These are phyloP conservation scores for Tragelaphus scriptus DNA, from an alignment of 2,113 vertebrate genomes.

Conservation along the genomic window DNA sequence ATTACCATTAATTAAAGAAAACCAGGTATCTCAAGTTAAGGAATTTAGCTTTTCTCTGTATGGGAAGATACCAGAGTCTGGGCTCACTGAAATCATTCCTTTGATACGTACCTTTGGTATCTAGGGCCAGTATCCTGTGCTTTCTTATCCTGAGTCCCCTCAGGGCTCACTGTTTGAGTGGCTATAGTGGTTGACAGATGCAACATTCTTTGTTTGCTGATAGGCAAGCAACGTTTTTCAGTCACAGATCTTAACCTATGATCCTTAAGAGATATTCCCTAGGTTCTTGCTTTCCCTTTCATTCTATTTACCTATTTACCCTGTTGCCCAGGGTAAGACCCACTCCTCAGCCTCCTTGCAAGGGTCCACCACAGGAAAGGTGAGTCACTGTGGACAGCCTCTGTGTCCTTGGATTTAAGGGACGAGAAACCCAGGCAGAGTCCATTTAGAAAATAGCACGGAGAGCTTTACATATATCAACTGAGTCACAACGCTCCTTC, in stretches of 20 bases:
- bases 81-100: background rate
- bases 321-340: background rate
- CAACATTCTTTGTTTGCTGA: background rate
- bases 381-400: background rate
- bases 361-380: background rate
- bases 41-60: background rate
- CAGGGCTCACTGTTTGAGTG: background rate
- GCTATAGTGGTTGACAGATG: background rate
- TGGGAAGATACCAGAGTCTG: background rate
- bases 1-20: background rate
- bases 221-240: background rate
- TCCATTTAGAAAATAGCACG: background rate
- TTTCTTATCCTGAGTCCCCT: background rate
- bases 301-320: background rate
- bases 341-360: background rate
- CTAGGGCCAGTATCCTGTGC: background rate
- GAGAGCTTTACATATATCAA: background rate
- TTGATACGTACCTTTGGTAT: background rate
- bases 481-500: background rate
- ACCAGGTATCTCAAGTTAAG: background rate
- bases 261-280: background rate
- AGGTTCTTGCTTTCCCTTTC: background rate
- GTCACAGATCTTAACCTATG: background rate
- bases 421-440: background rate
- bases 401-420: background rate